Base-by-base conservation (phyloP, 2,113 vertebrate species). In the Sisor rabdophorus region DNA sequence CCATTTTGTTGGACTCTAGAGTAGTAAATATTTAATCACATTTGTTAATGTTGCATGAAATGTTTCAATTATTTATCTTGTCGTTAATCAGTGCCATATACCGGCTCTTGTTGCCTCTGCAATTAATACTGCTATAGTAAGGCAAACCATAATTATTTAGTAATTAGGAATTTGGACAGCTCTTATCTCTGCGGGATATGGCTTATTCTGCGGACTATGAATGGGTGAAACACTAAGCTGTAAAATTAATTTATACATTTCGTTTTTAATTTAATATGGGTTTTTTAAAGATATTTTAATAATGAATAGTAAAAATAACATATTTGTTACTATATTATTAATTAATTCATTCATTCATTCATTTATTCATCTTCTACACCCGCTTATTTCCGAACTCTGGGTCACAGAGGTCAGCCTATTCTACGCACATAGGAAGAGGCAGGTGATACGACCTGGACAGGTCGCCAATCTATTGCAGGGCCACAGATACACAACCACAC, bases 41-140 rank as follows among this genome's bases (percentile, higher is more conserved):
- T 71, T 79, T 48, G 58, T 78, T 60, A 71, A 54, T 53, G 69
- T 36, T 71, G 69, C 52, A 71, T 55, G 69, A 71, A 76, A 78
- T 55, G 32, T 79, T 78, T 82, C 67, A 79, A 82, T 82, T 79
- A 82, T 81, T 81, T 65, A 81, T 81, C 65, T 50, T 24, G 58
- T 75, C 72, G 76, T 82, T 82, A 75, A 82, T 82, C 80, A 71
- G 67, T 55, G 72, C n/a, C 52, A 48, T n/a, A 26, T 40, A 71
- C 70, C 50, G 32, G 26, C 26, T 76, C 70, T 80, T 80, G 79
- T 76, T 76, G 75, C 47, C 58, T 19, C 11, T 76, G 73, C 44
- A 58, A 76, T 80, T 80, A 76, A 80, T 76, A 71, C 61, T 30
- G 47, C 65, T 69, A 52, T 69, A 20, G 24, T 52, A 69, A 76